Base-by-base conservation (phyloP, 2,113 vertebrate species). In the Passer montanus region DNA sequence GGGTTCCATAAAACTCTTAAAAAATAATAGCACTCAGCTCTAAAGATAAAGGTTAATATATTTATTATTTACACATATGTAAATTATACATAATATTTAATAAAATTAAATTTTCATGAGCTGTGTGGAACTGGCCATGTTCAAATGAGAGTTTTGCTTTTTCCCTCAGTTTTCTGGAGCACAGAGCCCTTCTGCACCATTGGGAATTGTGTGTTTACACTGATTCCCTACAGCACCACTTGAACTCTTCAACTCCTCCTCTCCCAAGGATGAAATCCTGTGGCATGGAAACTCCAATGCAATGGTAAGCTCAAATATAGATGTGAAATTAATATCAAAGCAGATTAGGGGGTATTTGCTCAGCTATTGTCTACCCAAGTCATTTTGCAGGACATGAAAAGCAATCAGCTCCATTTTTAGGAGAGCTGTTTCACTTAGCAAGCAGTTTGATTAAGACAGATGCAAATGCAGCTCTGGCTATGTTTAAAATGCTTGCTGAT, bases 401-500 rank as follows among this genome's bases (percentile, higher is more conserved):
- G 59, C 52, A 78, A 89, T 83, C 84, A 63, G 59, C 68, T 87
- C 56, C 4, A 5, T 95, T 95, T 95, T 95, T 37, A 52, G 56
- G 52, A 72, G 26, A 59, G 55, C 33, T 63, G 46, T 62, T 91
- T 87, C 75, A 24, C 62, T 92, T 80, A 49, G 46, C 21, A 73
- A 96, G 75, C 22, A 49, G 23, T 83, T 94, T 88, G 76, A 84
- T 92, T 52, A 72, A 79, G 55, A 62, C 2, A 64, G 69, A 82
- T 94, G 84, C 80, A 91, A 70, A 94, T 87, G 70, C 44, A 76
- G 41, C 49, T 74, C 85, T 90, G 68, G 35, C 23, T 89, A 1
- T 64, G 68, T 89, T 91, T 87, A 73, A 94, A 96, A 75, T 72
- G 43, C 39, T 63, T 78, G 39, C 68, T 94, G 67, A 92, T 63